phyloP scores from a whole-genome alignment of 2,797 vertebrate genomes.

The Carcharodon carcharias region DNA sequence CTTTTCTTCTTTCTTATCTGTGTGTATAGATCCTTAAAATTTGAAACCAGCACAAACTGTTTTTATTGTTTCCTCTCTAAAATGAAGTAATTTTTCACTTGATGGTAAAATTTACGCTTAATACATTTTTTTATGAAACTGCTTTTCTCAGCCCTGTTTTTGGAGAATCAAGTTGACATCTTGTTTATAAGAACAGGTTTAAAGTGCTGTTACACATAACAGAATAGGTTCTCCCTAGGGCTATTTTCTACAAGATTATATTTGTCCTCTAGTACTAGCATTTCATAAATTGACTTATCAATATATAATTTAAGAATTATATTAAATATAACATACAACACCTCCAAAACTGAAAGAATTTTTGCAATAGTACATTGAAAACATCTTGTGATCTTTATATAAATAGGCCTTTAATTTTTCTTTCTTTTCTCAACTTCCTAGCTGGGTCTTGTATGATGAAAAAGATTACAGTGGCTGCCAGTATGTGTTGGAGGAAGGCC shows the following conservation, averaged over 20 bases:
- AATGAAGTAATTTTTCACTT: neutral
- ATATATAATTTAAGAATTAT: neutral
- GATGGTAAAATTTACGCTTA: neutral
- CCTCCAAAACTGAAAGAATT: neutral
- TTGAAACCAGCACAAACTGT: neutral
- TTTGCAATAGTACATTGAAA: neutral
- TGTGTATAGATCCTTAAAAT: neutral
- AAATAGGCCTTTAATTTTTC: neutral
- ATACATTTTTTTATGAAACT: neutral
- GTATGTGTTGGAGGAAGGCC: constrained; percentile 73
- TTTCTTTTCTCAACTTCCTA: constrained; percentile 48
- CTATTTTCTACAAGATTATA: neutral
- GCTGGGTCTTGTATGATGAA: constrained; percentile 71
- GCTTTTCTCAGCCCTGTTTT: neutral
- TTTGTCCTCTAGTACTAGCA: neutral
- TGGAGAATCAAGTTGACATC: neutral
- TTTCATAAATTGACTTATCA: neutral
- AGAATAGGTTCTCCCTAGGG: neutral
- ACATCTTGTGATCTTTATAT: neutral
- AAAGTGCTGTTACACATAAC: neutral
- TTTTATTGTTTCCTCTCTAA: neutral
- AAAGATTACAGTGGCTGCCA: constrained; percentile 59
- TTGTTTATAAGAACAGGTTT: neutral
- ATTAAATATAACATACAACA: neutral
- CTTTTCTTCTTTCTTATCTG: neutral